Conservation (phyloP, 2,113 vertebrate genomes). For the Cyanocitta stelleri region DNA sequence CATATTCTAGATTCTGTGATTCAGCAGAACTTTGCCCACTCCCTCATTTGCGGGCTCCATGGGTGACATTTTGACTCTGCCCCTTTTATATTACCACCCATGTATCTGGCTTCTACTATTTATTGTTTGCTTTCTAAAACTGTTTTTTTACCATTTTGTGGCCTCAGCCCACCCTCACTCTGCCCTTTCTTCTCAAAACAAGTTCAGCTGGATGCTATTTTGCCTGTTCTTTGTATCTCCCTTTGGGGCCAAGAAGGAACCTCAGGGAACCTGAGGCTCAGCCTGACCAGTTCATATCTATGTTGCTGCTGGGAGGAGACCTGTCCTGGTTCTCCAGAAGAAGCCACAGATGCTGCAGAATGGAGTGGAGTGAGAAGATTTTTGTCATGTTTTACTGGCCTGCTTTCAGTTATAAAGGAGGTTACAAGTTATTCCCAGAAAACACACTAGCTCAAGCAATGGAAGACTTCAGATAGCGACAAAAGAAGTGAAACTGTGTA, state of each 20-base stretch:
- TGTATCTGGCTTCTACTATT: neutral
- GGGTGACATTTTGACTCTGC: neutral
- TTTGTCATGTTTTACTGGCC: neutral
- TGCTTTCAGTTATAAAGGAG: conserved; percentile 4
- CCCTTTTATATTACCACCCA: neutral
- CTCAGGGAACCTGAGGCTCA: neutral
- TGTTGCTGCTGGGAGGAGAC: neutral
- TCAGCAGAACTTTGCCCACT: neutral
- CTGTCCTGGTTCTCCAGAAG: neutral
- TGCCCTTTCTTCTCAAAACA: neutral
- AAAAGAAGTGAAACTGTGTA: neutral
- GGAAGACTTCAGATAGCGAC: neutral
- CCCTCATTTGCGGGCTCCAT: neutral
- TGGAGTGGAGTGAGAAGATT: neutral
- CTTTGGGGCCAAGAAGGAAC: neutral
- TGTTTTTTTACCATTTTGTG: neutral
- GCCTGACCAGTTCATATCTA: neutral
- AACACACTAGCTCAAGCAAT: neutral
- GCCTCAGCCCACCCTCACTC: neutral
- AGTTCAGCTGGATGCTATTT: neutral
- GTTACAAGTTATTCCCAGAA: neutral
- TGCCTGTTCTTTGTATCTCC: neutral
- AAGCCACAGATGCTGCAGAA: neutral
- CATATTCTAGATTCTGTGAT: neutral
- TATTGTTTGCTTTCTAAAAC: neutral